Conservation (phyloP, 2,888 invertebrate genomes). For the Xestia ashworthii region DNA sequence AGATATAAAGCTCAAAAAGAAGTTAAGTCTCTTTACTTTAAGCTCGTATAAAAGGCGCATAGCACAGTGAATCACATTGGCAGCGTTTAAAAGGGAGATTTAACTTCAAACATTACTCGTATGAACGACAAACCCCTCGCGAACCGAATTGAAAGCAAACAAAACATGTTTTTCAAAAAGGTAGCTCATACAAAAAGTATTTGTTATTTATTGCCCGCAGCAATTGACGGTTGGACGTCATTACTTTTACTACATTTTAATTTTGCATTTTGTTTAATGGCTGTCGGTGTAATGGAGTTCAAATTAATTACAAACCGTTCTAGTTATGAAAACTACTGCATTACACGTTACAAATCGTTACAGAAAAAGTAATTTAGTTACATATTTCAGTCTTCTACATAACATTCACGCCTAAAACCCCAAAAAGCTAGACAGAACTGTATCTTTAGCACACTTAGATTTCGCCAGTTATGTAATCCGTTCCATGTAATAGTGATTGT, state of each 20-base stretch:
- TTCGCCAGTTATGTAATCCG: not conserved
- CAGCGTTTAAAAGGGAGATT: conserved; percentile 88
- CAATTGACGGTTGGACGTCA: conserved; percentile 65
- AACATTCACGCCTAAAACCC: not conserved
- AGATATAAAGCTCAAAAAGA: conserved; percentile 68
- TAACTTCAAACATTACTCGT: conserved; percentile 85
- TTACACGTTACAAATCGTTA: not conserved
- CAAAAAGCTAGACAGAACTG: not conserved
- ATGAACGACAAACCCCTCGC: conserved; percentile 80
- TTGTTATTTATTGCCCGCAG: conserved; percentile 82
- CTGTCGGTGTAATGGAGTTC: not conserved
- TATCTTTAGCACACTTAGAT: not conserved
- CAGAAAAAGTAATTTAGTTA: not conserved
- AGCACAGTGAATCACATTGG: conserved; percentile 86
- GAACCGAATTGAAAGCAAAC: conserved; percentile 87
- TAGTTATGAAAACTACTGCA: not conserved
- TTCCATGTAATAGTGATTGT: not conserved
- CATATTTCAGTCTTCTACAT: not conserved
- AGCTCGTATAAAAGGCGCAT: conserved; percentile 83
- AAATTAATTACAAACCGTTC: not conserved
- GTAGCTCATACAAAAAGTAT: conserved; percentile 82
- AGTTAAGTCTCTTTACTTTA: conserved; percentile 75
- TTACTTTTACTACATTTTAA: conserved; percentile 69
- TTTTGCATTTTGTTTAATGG: conserved; percentile 52
- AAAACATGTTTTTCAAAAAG: conserved; percentile 85